Base-by-base conservation (phyloP, 2,113 vertebrate genomes). In the Cochlearius cochlearius region DNA sequence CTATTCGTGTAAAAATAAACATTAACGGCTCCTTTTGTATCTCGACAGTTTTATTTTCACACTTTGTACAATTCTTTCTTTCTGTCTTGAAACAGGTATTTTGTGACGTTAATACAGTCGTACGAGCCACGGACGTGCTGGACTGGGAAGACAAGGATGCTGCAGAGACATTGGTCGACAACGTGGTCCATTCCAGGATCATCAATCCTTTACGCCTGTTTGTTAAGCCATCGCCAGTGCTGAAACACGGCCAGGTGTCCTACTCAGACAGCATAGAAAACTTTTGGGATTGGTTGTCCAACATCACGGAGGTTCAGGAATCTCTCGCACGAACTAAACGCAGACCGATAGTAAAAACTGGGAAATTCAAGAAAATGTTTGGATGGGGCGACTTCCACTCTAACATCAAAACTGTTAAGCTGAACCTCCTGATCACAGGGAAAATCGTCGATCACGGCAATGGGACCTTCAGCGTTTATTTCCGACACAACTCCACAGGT, bases 351-450 rank as follows among this genome's bases (percentile, higher is more conserved):
- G 99, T 99, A 66, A 99, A 99, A 98, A 99, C 99, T 17, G 99
- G 99, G 78, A 99, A 99, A 97, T 99, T 99, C 98, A 99, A 99
- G 98, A 99, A 99, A 96, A 99, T 99, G 99, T 99, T 99, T 39
- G 99, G 99, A 58, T 99, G 99, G 99, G 99, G 99, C 3, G 99
- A 99, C 97, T 99, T 99, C 97, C 99, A 99, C 97, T 99, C 99
- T 91, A 99, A 99, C 97, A 99, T 99, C 97, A 99, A 99, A 98
- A 99, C 99, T 62, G 98, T 99, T 77, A 99, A 99, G 95, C 98
- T 99, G 94, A 99, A 99, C 97, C 99, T 99, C n/a, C 98, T 99
- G 80, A 99, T 99, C 97, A 99, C 99, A 0, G 99, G 99, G 52
- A 99, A 99, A 97, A 99, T 99, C 32, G 99, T 99, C 29, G 99